A percentile compares a stretch with the other conserved stretches of the same genome.
Evolutionary conservation across 2,113 vertebrate species (phyloP).

Genomic region (Tyrannus savana): DNA sequence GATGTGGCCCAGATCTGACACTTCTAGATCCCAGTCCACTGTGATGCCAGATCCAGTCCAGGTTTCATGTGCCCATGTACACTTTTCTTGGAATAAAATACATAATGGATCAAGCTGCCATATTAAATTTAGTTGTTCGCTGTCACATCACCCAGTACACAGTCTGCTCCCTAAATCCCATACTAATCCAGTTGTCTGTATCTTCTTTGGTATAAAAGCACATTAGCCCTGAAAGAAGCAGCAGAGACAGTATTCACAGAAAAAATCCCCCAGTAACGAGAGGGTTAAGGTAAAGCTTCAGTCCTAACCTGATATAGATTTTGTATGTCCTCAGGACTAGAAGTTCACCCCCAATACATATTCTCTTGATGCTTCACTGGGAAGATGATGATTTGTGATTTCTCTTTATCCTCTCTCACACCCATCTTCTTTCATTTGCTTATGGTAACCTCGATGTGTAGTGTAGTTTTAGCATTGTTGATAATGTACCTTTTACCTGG

Average conservation of each 20-base stretch:
- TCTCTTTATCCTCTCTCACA: conserved; percentile 32
- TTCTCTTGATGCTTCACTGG: not conserved
- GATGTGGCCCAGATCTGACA: not conserved
- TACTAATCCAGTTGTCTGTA: conserved; percentile 41
- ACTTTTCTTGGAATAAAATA: conserved; percentile 40
- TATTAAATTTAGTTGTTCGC: conserved; percentile 56
- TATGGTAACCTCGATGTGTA: not conserved
- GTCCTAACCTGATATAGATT: not conserved
- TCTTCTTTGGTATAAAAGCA: conserved; percentile 44
- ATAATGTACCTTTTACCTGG: conserved; percentile 47
- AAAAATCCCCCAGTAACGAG: not conserved
- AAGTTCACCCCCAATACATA: not conserved
- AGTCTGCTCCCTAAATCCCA: conserved; percentile 50
- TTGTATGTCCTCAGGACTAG: conserved; percentile 8
- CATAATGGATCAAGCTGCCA: conserved; percentile 64
- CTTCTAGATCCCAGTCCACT: not conserved
- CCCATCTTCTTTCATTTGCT: conserved; percentile 28
- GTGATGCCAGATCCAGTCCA: not conserved
- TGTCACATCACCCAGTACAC: conserved; percentile 2
- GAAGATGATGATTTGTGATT: conserved; percentile 43
- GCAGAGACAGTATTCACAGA: not conserved
- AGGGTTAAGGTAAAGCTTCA: conserved; percentile 37
- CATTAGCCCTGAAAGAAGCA: conserved; percentile 22
- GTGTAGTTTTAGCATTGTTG: conserved; percentile 35
- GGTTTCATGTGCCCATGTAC: not conserved